phyloP scores from a whole-genome alignment of 92 coral and sea anemone genomes.

The Heteractis magnifica region DNA sequence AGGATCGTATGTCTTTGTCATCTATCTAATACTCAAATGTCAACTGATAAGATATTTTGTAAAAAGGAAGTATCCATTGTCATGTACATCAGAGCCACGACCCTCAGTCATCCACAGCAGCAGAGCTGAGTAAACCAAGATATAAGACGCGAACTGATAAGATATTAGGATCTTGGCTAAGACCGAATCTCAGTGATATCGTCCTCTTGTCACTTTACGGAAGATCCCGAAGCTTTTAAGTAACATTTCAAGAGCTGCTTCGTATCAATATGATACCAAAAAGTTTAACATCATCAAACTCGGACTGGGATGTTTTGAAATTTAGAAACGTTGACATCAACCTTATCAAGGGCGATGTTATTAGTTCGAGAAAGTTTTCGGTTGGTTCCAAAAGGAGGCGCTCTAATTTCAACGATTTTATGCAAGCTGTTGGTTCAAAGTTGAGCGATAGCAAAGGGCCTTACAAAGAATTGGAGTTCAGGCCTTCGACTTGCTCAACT shows the following conservation, averaged over 20 bases:
- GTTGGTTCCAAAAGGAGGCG: conserved; percentile 25
- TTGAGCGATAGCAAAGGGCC: conserved; percentile 36
- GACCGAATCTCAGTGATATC: not conserved
- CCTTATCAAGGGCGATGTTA: not conserved
- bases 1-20: not conserved
- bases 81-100: conserved; percentile 21
- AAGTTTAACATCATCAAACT: conserved; percentile 18
- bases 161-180: not conserved
- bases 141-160: not conserved
- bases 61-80: conserved; percentile 20
- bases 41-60: conserved; percentile 2
- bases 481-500: conserved; percentile 10
- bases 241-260: not conserved
- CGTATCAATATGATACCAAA: conserved; percentile 26
- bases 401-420: conserved; percentile 25
- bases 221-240: not conserved
- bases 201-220: not conserved
- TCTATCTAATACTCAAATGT: not conserved
- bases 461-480: conserved; percentile 24
- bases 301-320: conserved; percentile 30
- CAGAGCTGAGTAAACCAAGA: conserved; percentile 14
- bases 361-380: not conserved
- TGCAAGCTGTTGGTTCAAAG: conserved; percentile 41
- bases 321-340: not conserved
- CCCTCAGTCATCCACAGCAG: not conserved